These are phyloP conservation scores for Odontamblyopus rebecca DNA, from an alignment of 2,797 vertebrate species.

Conservation along the genomic window DNA sequence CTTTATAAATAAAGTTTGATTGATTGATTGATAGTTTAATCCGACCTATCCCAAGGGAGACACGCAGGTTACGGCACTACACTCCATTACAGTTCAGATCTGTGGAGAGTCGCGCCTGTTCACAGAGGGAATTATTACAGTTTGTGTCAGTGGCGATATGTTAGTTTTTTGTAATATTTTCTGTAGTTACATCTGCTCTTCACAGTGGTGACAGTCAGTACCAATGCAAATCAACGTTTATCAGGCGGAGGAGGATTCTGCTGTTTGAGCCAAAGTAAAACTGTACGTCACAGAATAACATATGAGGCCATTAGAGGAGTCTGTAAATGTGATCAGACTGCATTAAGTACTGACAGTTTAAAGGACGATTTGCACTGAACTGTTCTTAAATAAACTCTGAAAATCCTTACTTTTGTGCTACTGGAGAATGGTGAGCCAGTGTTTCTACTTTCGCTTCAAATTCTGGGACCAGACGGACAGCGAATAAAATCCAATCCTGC, in stretches of 20 bases:
- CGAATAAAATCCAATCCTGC: no score
- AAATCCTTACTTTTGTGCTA: slow-evolving; percentile 21
- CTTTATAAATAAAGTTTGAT: no score
- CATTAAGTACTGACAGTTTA: slow-evolving; percentile 17
- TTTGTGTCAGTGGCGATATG: no score
- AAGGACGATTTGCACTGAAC: neutral
- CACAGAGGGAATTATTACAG: no score
- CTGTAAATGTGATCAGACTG: slow-evolving; percentile 5
- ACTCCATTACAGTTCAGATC: no score
- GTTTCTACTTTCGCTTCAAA: neutral
- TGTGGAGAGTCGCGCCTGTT: no score
- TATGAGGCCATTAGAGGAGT: slow-evolving; percentile 37
- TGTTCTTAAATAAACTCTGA: slow-evolving; percentile 2
- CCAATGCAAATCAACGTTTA: slow-evolving; percentile 38
- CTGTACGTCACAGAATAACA: slow-evolving; percentile 14
- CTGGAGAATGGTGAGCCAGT: neutral
- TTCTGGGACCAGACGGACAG: no score
- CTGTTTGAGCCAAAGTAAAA: slow-evolving; percentile 20
- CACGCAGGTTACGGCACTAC: no score
- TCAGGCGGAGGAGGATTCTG: slow-evolving; percentile 9
- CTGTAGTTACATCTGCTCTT: neutral
- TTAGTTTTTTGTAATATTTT: no score
- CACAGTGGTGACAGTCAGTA: neutral
- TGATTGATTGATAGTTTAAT: no score
- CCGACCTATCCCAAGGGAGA: no score